Conservation (phyloP, 2,797 vertebrate species). For the Garrulus glandarius region DNA sequence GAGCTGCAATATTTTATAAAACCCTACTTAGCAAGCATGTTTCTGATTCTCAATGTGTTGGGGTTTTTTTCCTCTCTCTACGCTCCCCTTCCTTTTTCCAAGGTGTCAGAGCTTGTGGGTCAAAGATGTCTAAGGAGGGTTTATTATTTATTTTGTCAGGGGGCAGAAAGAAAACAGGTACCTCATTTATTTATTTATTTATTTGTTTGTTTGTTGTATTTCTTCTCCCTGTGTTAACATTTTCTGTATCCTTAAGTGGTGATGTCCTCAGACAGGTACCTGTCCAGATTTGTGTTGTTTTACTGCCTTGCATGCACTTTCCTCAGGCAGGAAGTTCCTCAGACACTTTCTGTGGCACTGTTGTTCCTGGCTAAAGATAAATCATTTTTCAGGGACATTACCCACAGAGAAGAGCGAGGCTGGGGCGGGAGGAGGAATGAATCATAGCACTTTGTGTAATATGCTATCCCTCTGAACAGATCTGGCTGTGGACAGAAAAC, state of each 20-base stretch:
- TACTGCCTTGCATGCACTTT: background rate
- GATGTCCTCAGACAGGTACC: background rate
- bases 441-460: background rate
- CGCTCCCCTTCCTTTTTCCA: background rate
- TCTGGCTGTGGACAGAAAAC: conserved; percentile 6
- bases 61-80: background rate
- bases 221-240: background rate
- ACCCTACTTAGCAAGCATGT: background rate
- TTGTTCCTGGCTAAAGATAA: background rate
- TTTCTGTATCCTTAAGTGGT: background rate
- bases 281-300: background rate
- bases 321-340: background rate
- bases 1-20: conserved; percentile 5
- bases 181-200: background rate
- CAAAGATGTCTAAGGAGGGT: background rate
- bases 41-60: background rate
- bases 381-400: background rate
- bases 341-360: background rate
- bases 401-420: background rate
- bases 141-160: background rate
- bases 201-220: background rate
- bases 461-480: background rate
- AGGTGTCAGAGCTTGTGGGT: background rate
- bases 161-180: background rate
- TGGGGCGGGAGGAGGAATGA: background rate